Conservation (phyloP, 2,113 vertebrate genomes). For the Dicaeum eximium region DNA sequence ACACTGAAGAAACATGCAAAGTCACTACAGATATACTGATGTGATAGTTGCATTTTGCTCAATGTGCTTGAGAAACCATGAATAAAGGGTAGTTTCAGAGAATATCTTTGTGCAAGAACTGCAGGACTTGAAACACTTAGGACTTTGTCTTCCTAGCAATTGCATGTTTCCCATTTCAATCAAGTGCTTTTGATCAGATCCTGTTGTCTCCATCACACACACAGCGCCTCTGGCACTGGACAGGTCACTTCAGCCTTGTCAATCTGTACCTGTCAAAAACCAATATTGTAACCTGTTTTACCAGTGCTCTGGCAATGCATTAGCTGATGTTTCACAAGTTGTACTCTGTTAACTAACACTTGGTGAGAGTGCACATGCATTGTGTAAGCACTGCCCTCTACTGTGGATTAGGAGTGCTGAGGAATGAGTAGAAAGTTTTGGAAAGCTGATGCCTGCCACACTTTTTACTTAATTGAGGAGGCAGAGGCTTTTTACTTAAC, state of each 20-base stretch:
- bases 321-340: neutral
- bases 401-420: neutral
- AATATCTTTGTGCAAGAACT: neutral
- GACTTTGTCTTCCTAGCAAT: neutral
- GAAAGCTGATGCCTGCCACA: neutral
- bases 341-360: neutral
- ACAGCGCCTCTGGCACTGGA: neutral
- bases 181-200: neutral
- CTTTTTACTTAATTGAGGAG: neutral
- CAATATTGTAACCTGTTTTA: neutral
- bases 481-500: neutral
- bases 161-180: neutral
- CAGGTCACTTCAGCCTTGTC: neutral
- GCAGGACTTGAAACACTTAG: neutral
- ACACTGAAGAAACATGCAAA: neutral
- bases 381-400: slow-evolving; percentile 52
- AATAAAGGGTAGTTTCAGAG: neutral
- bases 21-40: neutral
- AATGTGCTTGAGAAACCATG: neutral
- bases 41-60: neutral
- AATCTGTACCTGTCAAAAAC: neutral
- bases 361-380: neutral
- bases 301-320: neutral
- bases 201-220: neutral
- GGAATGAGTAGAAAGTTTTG: neutral